These are phyloP conservation scores for Operophtera brumata DNA, from an alignment of 2,888 invertebrate genomes.

Conservation along the genomic window DNA sequence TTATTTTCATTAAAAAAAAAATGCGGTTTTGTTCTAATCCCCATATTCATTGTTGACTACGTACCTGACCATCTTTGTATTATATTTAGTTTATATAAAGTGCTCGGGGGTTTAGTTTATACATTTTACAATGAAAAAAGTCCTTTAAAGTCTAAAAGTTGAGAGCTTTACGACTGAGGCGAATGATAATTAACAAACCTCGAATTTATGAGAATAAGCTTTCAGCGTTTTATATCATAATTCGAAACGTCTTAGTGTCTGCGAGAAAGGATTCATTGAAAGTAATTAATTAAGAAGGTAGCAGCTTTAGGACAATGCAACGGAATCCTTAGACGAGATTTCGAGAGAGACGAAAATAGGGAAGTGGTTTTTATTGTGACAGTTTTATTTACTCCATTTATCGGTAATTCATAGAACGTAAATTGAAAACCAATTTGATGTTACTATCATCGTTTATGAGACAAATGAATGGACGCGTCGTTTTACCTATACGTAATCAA, in stretches of 20 bases:
- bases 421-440: not conserved
- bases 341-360: not conserved
- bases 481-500: not conserved
- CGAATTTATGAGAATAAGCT: conserved; percentile 71
- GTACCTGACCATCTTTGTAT: not conserved
- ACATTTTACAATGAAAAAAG: conserved; percentile 24
- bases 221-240: conserved; percentile 60
- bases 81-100: not conserved
- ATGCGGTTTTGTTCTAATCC: no score
- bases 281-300: conserved; percentile 67
- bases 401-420: not conserved
- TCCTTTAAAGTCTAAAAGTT: conserved; percentile 61
- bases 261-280: conserved; percentile 31
- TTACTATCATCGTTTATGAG: not conserved
- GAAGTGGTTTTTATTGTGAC: conserved; percentile 4
- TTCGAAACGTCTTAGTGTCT: conserved; percentile 35
- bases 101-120: conserved; percentile 10
- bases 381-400: not conserved
- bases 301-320: conserved; percentile 46
- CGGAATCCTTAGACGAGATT: not conserved
- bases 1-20: no score
- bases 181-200: conserved; percentile 71
- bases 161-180: conserved; percentile 59
- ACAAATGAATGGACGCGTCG: not conserved
- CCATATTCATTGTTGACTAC: not conserved